These are phyloP conservation scores for Coregonus clupeaformis DNA, from an alignment of 2,113 vertebrate genomes.

Conservation along the genomic window DNA sequence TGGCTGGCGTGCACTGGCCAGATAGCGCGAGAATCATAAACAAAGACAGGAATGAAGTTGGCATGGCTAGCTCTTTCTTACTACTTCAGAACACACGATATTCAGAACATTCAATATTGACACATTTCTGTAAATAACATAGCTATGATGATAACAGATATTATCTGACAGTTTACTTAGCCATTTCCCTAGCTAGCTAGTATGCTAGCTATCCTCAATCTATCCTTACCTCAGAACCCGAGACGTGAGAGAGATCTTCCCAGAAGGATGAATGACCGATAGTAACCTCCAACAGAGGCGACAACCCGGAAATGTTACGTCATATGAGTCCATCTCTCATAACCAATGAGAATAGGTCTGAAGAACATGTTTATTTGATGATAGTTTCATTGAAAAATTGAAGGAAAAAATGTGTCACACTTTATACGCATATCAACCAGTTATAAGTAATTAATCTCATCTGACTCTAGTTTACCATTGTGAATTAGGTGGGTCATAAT, in stretches of 20 bases:
- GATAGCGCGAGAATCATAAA: background rate
- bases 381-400: background rate
- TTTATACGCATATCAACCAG: no score
- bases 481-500: no score
- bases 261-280: slow-evolving; percentile 6
- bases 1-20: background rate
- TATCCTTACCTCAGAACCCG: background rate
- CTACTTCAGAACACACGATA: background rate
- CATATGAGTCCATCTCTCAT: slow-evolving; percentile 13
- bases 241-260: background rate
- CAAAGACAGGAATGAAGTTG: background rate
- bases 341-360: background rate
- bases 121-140: background rate
- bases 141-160: background rate
- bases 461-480: no score
- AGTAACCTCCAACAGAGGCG: slow-evolving; percentile 7
- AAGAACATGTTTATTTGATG: background rate
- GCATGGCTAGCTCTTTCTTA: background rate
- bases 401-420: background rate
- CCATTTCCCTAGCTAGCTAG: background rate
- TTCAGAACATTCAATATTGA: background rate
- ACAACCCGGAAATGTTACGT: slow-evolving; percentile 9
- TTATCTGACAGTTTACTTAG: background rate
- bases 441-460: no score
- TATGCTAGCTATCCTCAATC: background rate